These are phyloP conservation scores for Helicoverpa zea DNA, from an alignment of 1,140 invertebrate species.

Conservation along the genomic window DNA sequence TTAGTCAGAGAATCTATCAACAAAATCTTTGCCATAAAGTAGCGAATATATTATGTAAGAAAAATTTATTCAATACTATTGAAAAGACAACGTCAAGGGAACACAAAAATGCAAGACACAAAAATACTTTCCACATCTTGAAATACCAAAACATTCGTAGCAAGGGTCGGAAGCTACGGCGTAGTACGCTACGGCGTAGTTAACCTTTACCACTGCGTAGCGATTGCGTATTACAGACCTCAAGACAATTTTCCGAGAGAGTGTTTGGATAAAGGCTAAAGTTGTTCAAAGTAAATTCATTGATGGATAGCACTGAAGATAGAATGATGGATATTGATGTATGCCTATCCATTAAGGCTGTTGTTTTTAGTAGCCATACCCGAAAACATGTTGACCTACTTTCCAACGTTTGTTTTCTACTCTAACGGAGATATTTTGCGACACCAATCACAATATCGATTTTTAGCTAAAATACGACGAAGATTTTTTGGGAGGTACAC, in stretches of 20 bases:
- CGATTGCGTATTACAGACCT: not conserved
- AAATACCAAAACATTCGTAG: not conserved
- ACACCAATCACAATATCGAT: not conserved
- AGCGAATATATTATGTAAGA: no score
- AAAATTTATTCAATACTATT: no score
- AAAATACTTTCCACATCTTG: not conserved
- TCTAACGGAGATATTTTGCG: constrained; percentile 6
- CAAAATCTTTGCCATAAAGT: no score
- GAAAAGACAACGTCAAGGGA: no score
- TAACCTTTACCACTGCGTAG: not conserved
- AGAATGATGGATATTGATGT: not conserved
- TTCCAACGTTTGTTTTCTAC: not conserved
- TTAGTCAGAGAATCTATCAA: no score
- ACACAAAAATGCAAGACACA: not conserved
- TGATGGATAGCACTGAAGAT: not conserved
- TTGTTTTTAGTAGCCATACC: constrained; percentile 10
- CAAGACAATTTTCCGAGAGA: not conserved
- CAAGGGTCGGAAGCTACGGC: not conserved
- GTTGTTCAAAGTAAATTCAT: not conserved
- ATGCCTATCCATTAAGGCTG: not conserved
- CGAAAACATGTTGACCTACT: not conserved
- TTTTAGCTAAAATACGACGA: not conserved
- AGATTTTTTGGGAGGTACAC: no score
- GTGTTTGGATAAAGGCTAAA: not conserved
- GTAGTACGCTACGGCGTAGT: not conserved